Base-by-base conservation (phyloP, 1,140 invertebrate genomes). In the Ylistrum balloti region DNA sequence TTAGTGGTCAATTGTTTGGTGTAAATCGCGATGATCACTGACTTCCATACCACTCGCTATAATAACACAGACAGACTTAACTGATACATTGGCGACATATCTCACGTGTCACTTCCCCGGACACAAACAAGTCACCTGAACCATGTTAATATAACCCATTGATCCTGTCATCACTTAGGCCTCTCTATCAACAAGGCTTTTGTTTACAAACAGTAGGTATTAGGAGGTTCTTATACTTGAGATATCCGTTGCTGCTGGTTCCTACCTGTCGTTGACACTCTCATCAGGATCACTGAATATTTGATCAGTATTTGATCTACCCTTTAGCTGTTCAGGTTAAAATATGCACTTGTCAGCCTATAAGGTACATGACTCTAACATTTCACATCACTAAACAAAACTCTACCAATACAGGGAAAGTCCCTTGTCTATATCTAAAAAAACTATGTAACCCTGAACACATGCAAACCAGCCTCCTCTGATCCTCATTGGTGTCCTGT, bases 1-100 rank as follows among this genome's bases (percentile, higher is more conserved):
- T 74, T 74, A 74, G 56, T 74, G 56, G n/a, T 28, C 56, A 74
- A n/a, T n/a, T 28, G 56, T 74, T n/a, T 74, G n/a, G 56, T 74
- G 56, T 28, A 5, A 74, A 74, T 74, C n/a, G 2, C 5, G 22
- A 28, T 74, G 22, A 74, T 74, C 28, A 74, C n/a, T n/a, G n/a
- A 74, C 56, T 74, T 74, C n/a, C 22, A 17, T 74, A 74, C 28
- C 56, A 74, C 17, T 74, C 56, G 22, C n/a, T 74, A 11, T 28
- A 74, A 9, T 11, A 74, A 74, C 56, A 74, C 56, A 74, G 56
- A 74, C 56, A 74, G 56, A 74, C 56, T 74, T 74, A 28, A n/a
- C n/a, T 17, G 22, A 74, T 74, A 74, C 22, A 74, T n/a, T 74
- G 56, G 56, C 56, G 56, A 74, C 56, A 74, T 3, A 74, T 5